Base-by-base conservation (phyloP, 2,888 invertebrate genomes). In the Nomada ruficornis region DNA sequence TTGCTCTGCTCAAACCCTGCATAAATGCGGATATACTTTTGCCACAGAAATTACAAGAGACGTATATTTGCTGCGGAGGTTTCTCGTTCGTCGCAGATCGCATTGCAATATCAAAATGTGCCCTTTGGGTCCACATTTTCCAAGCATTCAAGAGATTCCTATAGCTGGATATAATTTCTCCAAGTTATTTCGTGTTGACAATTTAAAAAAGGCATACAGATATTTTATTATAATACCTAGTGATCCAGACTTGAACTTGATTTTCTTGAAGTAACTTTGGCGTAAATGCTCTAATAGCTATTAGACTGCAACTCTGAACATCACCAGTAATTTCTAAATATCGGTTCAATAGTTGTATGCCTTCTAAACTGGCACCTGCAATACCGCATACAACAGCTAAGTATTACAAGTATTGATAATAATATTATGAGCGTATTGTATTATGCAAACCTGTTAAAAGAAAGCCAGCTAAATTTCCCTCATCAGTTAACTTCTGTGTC, bases 1-100 rank as follows among this genome's bases (percentile, higher is more conserved):
- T 94, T 60, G 95, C 95, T 86, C 96, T 95, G 88, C 95, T 95
- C 85, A 95, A 94, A n/a, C 96, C 96, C 88, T 97, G 96, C 94
- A 97, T 95, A 65, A 95, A 96, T 82, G 97, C 96, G 0, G 97
- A 97, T 86, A 99, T 97, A 83, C 97, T 97, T 94, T 98, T 98
- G 69, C 98, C 98, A 94, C 99, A 99, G 94, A 98, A 99, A 91
- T 98, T 98, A 94, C 99, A 99, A 7, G 98, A 97, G 76, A 98
- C 96, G 92, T 96, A 97, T 52, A 98, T 96, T 90, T 96, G 96
- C 86, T 95, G 95, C 0, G 95, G 94, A 4, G 95, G 95, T 89
- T 95, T 95, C 78, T 95, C 95, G 54, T 95, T 94, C 15, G 95
- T 94, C 86, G 95, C 95, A 52, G 94, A 94, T 90, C 96, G 95